Evolutionary conservation across 2,797 vertebrate genomes (phyloP).

Genomic region (Nothura maculosa): DNA sequence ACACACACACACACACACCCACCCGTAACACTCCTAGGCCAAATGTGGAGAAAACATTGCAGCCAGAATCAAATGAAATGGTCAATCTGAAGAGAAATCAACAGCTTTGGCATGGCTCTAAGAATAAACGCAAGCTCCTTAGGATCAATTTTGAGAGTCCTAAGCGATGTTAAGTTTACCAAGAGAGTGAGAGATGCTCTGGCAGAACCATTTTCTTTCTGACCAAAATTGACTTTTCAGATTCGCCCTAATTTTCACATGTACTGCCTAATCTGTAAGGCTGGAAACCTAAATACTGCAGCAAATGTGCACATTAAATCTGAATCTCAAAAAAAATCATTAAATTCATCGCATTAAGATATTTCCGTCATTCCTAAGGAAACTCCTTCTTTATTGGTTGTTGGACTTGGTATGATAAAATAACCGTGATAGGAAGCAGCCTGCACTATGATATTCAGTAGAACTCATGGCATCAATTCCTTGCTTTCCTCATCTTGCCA

Average conservation of each 20-base stretch:
- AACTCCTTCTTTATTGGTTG: neutral
- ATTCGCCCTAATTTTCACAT: neutral
- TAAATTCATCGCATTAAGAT: neutral
- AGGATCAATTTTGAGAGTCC: neutral
- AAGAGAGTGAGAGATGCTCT: neutral
- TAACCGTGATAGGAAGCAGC: neutral
- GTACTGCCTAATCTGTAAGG: neutral
- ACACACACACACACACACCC: neutral
- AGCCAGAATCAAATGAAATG: neutral
- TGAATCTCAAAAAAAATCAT: neutral
- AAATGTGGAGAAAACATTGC: neutral
- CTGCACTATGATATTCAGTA: neutral
- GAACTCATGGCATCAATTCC: fast-evolving
- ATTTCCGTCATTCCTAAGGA: neutral
- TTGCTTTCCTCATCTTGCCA: neutral
- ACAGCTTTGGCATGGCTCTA: neutral
- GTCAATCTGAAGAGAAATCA: neutral
- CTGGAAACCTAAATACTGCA: neutral
- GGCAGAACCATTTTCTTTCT: neutral
- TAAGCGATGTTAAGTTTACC: neutral
- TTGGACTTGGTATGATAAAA: neutral
- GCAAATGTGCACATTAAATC: neutral
- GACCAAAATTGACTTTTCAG: neutral
- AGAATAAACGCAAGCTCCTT: neutral
- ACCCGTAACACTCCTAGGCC: neutral